Conservation (phyloP, 2,888 invertebrate genomes). For the Lasioglossum marginatum region DNA sequence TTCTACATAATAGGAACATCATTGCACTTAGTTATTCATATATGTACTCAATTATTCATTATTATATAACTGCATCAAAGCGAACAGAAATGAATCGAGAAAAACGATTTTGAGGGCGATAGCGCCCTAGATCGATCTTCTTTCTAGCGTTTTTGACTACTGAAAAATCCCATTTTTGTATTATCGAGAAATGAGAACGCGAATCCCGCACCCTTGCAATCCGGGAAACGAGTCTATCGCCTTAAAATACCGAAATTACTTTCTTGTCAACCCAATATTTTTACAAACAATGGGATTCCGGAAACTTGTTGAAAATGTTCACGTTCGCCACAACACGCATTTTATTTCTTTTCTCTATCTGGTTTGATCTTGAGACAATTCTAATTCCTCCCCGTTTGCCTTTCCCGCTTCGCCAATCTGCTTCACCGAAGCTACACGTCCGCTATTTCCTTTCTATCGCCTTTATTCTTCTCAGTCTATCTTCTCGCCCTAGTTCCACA, state of each 20-base stretch:
- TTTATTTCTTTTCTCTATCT: neutral
- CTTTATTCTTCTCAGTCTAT: neutral
- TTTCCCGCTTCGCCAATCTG: constrained; percentile 4
- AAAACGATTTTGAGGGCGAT: no score
- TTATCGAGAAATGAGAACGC: no score
- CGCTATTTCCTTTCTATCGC: neutral
- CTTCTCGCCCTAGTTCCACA: constrained; percentile 11
- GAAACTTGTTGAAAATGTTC: neutral
- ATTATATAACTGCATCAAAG: no score
- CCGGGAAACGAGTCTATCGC: no score
- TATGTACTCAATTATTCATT: no score
- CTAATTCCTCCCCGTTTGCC: neutral
- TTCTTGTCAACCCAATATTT: no score
- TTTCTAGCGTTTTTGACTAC: no score
- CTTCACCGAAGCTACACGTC: constrained; percentile 1
- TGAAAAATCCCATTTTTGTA: no score
- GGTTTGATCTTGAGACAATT: neutral
- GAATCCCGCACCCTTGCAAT: no score
- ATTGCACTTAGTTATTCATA: neutral
- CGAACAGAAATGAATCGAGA: no score
- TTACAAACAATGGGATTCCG: neutral
- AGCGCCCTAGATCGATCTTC: no score
- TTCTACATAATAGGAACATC: neutral
- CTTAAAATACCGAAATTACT: no score
- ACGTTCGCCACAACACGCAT: neutral